Percentiles rank a stretch among this genome's conserved stretches.
phyloP scores from a whole-genome alignment of 1,140 invertebrate genomes.

The Heterodera schachtii region DNA sequence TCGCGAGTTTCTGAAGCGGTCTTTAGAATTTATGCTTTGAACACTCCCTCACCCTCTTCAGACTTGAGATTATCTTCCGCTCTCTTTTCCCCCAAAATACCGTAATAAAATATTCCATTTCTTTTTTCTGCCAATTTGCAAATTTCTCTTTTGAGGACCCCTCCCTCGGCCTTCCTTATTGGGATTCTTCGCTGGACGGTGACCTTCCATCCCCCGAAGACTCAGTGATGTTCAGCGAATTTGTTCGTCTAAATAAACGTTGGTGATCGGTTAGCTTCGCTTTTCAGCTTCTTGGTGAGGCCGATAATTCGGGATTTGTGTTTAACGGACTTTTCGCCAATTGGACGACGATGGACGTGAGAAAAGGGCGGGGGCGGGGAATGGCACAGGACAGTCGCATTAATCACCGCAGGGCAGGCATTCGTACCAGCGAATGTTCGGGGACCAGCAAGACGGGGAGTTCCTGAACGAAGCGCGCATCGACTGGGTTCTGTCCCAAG shows the following conservation, averaged over 20 bases:
- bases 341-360: conserved; percentile 56
- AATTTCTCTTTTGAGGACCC: conserved; percentile 33
- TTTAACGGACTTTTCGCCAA: conserved; percentile 54
- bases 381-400: not conserved
- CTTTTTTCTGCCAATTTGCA: not conserved
- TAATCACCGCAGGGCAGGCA: conserved; percentile 44
- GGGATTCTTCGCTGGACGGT: conserved; percentile 66
- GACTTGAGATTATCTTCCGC: conserved; percentile 42
- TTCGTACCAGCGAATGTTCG: conserved; percentile 50
- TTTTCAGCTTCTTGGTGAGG: conserved; percentile 61
- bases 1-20: conserved; percentile 56
- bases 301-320: conserved; percentile 47
- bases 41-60: conserved; percentile 4
- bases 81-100: conserved; percentile 49
- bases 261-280: not conserved
- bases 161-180: conserved; percentile 66
- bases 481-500: conserved; percentile 54
- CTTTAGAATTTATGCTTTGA: conserved; percentile 8
- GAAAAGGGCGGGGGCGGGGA: not conserved
- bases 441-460: conserved; percentile 53
- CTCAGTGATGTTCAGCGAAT: conserved; percentile 65
- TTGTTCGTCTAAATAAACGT: not conserved
- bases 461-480: conserved; percentile 58
- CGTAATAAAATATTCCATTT: not conserved
- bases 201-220: conserved; percentile 61